Conservation (phyloP, 2,888 invertebrate species). For the Nyleta sp. region DNA sequence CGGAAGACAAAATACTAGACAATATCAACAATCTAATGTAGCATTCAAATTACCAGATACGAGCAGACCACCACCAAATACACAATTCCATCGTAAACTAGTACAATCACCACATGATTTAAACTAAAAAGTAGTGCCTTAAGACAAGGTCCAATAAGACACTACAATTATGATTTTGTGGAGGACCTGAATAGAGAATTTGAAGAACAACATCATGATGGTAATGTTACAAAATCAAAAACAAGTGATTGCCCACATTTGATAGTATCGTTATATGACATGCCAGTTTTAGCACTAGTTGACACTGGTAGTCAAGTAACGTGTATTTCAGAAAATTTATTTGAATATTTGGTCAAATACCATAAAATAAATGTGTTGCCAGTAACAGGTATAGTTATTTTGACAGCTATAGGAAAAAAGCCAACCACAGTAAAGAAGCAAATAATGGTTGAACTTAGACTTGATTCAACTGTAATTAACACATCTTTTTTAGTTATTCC, state of each 20-base stretch:
- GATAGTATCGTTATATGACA: background rate
- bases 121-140: constrained; percentile 13
- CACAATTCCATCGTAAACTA: background rate
- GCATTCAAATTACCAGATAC: background rate
- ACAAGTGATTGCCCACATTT: background rate
- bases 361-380: background rate
- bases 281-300: background rate
- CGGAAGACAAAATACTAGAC: no score
- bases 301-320: constrained; percentile 8
- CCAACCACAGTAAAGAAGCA: constrained; percentile 2
- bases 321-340: background rate
- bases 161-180: constrained; percentile 10
- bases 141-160: constrained; percentile 5
- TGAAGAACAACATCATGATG: background rate
- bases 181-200: constrained; percentile 11
- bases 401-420: constrained; percentile 13
- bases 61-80: background rate
- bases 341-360: background rate
- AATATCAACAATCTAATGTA: background rate
- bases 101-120: background rate
- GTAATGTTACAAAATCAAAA: background rate
- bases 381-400: background rate
- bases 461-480: background rate
- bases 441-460: background rate
- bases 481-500: constrained; percentile 20